These are phyloP conservation scores for Valencia hispanica DNA, from an alignment of 2,797 vertebrate species.

Conservation along the genomic window DNA sequence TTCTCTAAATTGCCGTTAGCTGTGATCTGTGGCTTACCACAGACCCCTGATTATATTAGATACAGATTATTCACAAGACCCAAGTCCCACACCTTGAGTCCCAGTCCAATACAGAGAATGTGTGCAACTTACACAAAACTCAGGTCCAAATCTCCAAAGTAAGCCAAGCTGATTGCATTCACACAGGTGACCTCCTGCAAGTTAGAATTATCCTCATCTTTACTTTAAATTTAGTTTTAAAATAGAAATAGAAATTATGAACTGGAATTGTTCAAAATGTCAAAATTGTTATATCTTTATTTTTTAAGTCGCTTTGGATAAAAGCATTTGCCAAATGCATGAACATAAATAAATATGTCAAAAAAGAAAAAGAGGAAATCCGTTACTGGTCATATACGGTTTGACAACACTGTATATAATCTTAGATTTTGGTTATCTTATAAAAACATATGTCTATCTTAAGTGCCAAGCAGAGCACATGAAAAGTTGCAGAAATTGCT, in stretches of 20 bases:
- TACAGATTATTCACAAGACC: no score
- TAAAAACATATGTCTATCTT: neutral
- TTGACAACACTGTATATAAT: neutral
- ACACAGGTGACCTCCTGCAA: no score
- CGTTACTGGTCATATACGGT: neutral
- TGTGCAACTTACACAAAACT: no score
- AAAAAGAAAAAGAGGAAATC: neutral
- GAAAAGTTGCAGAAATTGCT: neutral
- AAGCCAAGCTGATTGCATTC: no score
- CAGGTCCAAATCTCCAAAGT: no score
- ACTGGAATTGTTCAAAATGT: neutral
- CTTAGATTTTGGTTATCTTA: neutral
- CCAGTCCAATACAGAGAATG: no score
- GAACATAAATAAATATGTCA: neutral
- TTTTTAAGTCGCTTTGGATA: neutral
- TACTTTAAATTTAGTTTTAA: neutral
- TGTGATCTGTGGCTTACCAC: no score
- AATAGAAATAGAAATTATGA: neutral
- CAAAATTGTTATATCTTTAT: neutral
- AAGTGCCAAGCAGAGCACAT: neutral
- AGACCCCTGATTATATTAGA: no score
- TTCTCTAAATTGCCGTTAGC: no score
- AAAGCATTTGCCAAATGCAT: neutral
- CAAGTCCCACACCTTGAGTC: no score
- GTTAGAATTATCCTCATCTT: neutral